Percentiles rank a stretch among this genome's conserved stretches.
These are phyloP conservation scores for Stictonetta naevosa DNA, from an alignment of 2,113 vertebrate genomes.

Conservation along the genomic window DNA sequence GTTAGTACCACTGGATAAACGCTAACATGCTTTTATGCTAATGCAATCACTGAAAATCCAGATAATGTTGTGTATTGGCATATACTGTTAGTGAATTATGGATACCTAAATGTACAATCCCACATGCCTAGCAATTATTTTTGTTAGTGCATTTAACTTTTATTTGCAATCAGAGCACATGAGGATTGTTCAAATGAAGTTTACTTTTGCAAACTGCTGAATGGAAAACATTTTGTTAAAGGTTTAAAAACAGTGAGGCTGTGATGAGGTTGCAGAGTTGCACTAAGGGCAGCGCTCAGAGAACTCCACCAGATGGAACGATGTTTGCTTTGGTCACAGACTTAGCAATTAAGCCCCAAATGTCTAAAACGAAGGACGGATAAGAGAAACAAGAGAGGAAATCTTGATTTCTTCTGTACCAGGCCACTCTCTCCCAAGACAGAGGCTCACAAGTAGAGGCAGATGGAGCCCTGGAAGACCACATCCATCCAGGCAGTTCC, in stretches of 20 bases:
- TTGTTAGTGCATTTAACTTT: conserved; percentile 67
- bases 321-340: conserved; percentile 58
- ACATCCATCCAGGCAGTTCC: not conserved
- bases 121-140: conserved; percentile 61
- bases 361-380: not conserved
- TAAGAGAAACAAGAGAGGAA: conserved; percentile 5
- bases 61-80: conserved; percentile 69
- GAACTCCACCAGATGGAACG: conserved; percentile 24
- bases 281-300: conserved; percentile 28
- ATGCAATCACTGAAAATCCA: conserved; percentile 72
- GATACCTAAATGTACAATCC: conserved; percentile 50
- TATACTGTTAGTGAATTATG: conserved; percentile 53
- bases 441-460: not conserved
- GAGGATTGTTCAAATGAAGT: conserved; percentile 57
- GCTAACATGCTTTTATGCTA: conserved; percentile 72
- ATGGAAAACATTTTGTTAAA: conserved; percentile 44
- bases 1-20: conserved; percentile 67
- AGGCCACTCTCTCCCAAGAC: not conserved
- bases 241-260: conserved; percentile 42
- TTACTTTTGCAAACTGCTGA: conserved; percentile 65
- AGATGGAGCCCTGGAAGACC: not conserved
- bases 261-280: conserved; percentile 32
- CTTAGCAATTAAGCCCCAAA: not conserved
- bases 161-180: conserved; percentile 67
- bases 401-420: not conserved